Conservation (phyloP, 2,113 vertebrate genomes). For the Grus americana region DNA sequence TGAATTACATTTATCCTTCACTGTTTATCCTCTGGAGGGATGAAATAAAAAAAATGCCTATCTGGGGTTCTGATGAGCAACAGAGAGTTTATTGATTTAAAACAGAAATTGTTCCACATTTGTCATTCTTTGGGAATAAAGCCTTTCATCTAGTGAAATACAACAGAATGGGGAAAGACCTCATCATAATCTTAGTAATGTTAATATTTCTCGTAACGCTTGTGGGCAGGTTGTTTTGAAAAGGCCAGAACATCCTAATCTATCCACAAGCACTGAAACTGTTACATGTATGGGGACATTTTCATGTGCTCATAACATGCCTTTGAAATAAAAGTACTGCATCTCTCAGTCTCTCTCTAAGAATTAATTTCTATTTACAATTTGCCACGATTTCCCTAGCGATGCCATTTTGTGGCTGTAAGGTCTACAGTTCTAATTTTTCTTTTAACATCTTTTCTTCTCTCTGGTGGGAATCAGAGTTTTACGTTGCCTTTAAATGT, state of each 20-base stretch:
- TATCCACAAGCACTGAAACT: background rate
- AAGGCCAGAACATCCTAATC: background rate
- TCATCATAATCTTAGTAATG: background rate
- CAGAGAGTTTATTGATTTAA: background rate
- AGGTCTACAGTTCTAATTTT: background rate
- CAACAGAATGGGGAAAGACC: background rate
- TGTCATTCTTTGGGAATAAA: background rate
- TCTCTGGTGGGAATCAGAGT: background rate
- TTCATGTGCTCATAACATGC: background rate
- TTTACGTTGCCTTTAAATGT: background rate
- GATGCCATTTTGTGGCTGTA: background rate
- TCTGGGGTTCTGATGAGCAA: background rate
- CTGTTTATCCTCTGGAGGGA: background rate
- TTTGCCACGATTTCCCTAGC: background rate
- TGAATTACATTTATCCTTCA: background rate
- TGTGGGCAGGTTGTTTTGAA: background rate
- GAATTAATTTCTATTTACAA: background rate
- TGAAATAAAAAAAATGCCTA: background rate
- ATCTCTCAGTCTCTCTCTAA: background rate
- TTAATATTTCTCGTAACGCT: background rate
- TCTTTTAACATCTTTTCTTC: background rate
- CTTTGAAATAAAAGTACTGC: background rate
- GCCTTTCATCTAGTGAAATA: background rate
- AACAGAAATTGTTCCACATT: background rate
- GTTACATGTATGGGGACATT: background rate